Base-by-base conservation (phyloP, 2,797 vertebrate genomes). In the Carduelis carduelis region DNA sequence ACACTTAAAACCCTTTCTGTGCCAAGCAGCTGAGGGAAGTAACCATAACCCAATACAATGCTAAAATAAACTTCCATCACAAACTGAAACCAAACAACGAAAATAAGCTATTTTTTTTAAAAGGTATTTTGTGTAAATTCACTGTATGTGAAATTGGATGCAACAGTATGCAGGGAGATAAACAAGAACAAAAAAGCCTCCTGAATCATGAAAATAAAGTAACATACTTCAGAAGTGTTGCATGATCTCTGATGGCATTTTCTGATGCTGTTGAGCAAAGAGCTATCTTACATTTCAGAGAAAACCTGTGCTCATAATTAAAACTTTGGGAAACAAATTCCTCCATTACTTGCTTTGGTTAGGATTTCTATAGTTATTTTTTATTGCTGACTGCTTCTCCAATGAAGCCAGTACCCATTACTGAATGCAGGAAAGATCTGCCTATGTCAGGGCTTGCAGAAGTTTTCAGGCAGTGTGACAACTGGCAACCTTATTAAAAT, bases 21-120 rank as follows among this genome's bases (percentile, higher is more conserved):
- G 28, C 14, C 74, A 61, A 79, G 44, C 37, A 82, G 32, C 22
- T 43, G 28, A 79, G 37, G 21, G 24, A 74, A 79, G 15, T 23
- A 79, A 23, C 35, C n/a, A 56, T 5, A 69, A 74, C 3, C 16
- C 37, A 76, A 63, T 9, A 41, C 0, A 0, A 39, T 21, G 19
- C 24, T 44, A n/a, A 83, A 88, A 59, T 43, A 53, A 88, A 39
- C 12, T 63, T 86, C 32, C 49, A 83, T 47, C 34, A 34, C 1
- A 1, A 79, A 69, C 21, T 24, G 28, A 78, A 76, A 80, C 7
- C 2, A 43, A 57, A 49, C 30, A 46, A 14, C 2, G 17, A 71
- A 75, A 88, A 64, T 8, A 69, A 4, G 3, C 12, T 63, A 15
- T 3, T 32, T 34, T 77, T 46, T 32, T 6, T 0, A 3, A 6